phyloP scores from a whole-genome alignment of 2,888 invertebrate species.

The Cepaea hortensis region DNA sequence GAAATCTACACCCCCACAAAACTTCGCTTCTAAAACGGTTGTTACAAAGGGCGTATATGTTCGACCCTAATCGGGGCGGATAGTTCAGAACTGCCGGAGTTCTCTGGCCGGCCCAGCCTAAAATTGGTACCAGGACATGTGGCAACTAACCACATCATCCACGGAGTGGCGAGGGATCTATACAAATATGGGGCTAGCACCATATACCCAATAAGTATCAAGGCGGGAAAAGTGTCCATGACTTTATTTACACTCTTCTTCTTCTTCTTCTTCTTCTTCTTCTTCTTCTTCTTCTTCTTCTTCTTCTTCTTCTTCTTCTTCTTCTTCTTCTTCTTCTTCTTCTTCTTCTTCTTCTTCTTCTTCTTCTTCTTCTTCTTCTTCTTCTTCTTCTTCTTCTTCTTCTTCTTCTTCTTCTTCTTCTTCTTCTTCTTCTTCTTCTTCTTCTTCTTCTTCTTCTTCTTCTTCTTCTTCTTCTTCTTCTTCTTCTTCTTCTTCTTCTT shows the following conservation, averaged over 20 bases:
- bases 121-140: too few species aligned
- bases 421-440: slow-evolving; percentile 5
- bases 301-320: slow-evolving; percentile 10
- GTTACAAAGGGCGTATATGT: too few species aligned
- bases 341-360: slow-evolving; percentile 6
- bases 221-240: background rate
- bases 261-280: background rate
- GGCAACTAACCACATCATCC: background rate
- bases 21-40: too few species aligned
- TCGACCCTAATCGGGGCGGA: too few species aligned
- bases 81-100: too few species aligned
- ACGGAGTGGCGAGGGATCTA: background rate
- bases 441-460: slow-evolving; percentile 35
- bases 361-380: slow-evolving; percentile 9
- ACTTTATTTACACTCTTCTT: background rate
- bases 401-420: slow-evolving; percentile 1
- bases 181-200: too few species aligned
- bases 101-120: too few species aligned
- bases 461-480: slow-evolving; percentile 40
- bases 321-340: background rate
- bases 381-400: background rate
- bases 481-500: slow-evolving; percentile 29
- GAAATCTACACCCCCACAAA: too few species aligned
- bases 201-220: too few species aligned
- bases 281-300: slow-evolving; percentile 4